A percentile compares a stretch with the other conserved stretches of the same genome.
Conservation (phyloP, 2,888 invertebrate species). For the Sacculina carcini region DNA sequence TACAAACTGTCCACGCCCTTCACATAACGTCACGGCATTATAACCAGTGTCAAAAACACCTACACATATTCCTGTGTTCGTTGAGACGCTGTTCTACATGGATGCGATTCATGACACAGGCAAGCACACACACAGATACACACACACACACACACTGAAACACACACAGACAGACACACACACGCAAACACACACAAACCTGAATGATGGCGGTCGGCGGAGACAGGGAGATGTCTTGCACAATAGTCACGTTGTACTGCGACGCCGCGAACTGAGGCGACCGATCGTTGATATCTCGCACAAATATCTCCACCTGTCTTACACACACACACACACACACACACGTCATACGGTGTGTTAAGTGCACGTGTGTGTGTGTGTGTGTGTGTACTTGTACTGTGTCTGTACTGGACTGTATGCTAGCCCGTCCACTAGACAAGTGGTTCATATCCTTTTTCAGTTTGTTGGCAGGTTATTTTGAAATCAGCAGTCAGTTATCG, state of each 20-base stretch:
- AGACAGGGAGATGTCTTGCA: slow-evolving; percentile 46
- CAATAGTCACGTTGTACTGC: slow-evolving; percentile 48
- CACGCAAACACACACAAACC: slow-evolving; percentile 20
- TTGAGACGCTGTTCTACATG: too few species aligned
- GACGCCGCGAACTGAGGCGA: slow-evolving; percentile 49
- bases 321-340: too few species aligned
- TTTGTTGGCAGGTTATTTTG: too few species aligned
- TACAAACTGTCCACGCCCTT: background rate
- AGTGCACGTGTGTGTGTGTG: too few species aligned
- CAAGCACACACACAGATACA: background rate
- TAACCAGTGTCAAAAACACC: too few species aligned
- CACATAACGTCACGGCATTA: background rate
- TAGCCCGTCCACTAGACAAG: too few species aligned
- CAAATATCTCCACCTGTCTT: slow-evolving; percentile 34
- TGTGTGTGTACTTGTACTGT: too few species aligned
- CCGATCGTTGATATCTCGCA: slow-evolving; percentile 63
- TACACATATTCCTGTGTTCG: too few species aligned
- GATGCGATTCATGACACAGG: background rate
- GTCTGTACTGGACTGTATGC: too few species aligned
- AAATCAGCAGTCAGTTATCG: too few species aligned
- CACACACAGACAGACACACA: background rate
- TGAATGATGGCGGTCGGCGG: slow-evolving; percentile 49
- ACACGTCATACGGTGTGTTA: too few species aligned
- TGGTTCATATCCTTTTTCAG: too few species aligned
- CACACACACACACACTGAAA: background rate